Percentiles rank a stretch among this genome's conserved stretches.
Evolutionary conservation across 2,113 vertebrate species (phyloP).

Genomic region (Trematocara unimaculatum): DNA sequence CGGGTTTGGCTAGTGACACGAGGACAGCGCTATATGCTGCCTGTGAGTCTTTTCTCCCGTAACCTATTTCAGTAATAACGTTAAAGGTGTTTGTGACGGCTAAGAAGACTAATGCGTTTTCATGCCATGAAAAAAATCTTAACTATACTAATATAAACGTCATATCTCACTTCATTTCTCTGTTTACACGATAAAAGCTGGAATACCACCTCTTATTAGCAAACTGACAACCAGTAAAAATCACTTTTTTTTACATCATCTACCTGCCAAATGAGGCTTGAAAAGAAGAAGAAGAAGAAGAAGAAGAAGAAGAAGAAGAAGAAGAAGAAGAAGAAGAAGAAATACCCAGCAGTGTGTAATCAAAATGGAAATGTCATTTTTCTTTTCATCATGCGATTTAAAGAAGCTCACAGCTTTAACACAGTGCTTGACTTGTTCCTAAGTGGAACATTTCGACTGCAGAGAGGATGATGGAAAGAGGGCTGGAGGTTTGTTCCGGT

Average conservation of each 20-base stretch:
- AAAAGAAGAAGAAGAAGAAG: background rate
- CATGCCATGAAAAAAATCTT: background rate
- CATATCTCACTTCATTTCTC: background rate
- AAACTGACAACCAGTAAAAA: background rate
- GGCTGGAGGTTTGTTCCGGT: background rate
- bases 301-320: background rate
- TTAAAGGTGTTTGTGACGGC: background rate
- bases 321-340: background rate
- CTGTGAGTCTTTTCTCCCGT: background rate
- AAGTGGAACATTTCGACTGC: background rate
- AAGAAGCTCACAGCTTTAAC: conserved; percentile 10
- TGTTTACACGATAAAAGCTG: background rate
- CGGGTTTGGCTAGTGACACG: background rate
- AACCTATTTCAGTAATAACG: background rate
- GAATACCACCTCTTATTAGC: background rate
- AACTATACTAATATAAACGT: background rate
- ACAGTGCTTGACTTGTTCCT: background rate
- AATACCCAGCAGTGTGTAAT: background rate
- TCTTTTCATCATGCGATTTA: background rate
- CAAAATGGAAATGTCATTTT: conserved; percentile 24
- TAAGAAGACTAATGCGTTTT: background rate
- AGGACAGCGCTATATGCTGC: background rate
- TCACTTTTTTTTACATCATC: background rate
- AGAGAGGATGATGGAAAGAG: background rate
- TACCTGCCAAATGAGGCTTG: conserved; percentile 2